phyloP scores from a whole-genome alignment of 1,140 invertebrate species.

The Bombus sylvicola region DNA sequence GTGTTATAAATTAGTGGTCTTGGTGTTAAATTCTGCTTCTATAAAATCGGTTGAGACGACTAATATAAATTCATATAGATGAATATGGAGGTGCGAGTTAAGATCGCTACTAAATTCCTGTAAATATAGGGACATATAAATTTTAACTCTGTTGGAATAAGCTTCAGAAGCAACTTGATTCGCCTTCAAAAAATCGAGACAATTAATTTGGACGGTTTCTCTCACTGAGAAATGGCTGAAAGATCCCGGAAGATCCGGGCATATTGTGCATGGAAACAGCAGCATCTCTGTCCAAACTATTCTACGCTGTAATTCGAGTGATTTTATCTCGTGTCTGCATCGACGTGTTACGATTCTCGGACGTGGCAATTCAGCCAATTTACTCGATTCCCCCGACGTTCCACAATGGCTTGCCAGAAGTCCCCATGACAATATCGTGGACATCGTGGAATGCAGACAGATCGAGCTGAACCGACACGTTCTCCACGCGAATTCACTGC shows the following conservation, averaged over 20 bases:
- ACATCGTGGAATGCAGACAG: slow-evolving; percentile 35
- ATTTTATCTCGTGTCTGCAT: slow-evolving; percentile 62
- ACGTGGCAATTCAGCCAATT: slow-evolving; percentile 74
- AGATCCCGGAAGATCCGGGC: slow-evolving; percentile 30
- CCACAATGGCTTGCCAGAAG: slow-evolving; percentile 57
- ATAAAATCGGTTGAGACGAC: too few species aligned
- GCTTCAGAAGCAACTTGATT: background rate
- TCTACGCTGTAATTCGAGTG: slow-evolving; percentile 27
- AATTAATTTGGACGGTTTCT: background rate
- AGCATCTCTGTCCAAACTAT: slow-evolving; percentile 12
- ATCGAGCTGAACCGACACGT: slow-evolving; percentile 3
- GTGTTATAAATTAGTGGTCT: too few species aligned
- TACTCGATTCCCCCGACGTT: slow-evolving; percentile 66
- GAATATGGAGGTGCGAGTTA: too few species aligned
- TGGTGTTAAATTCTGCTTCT: too few species aligned
- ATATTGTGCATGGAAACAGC: slow-evolving; percentile 28
- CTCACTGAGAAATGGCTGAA: background rate
- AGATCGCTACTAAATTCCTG: background rate
- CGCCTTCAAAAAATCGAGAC: background rate
- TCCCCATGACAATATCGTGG: slow-evolving; percentile 46
- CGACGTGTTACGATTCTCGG: slow-evolving; percentile 63
- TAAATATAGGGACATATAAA: background rate
- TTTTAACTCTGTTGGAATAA: background rate
- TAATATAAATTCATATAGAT: too few species aligned
- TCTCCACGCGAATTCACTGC: background rate